Evolutionary conservation across 2,888 invertebrate species (phyloP), one percentile per base, ranked within the genome.

Genomic region (Pardosa pseudoannulata): DNA sequence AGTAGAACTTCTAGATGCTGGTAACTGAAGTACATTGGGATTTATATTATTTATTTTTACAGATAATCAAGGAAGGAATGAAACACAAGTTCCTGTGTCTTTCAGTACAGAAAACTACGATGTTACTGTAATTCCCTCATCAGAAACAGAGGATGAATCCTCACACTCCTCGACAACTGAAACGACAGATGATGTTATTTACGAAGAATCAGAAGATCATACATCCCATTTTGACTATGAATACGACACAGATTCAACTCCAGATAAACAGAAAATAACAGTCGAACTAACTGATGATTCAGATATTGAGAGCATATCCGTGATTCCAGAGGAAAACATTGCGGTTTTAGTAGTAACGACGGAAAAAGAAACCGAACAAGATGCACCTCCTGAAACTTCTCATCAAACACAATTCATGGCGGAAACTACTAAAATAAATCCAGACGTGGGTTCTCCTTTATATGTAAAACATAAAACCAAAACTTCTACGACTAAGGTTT

Each of bases 41-140:
- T n/a, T n/a, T n/a, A n/a, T n/a, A n/a, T n/a, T n/a, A n/a, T n/a
- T n/a, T n/a, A n/a, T n/a, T n/a, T n/a, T n/a, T n/a, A n/a, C n/a
- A 83, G 83, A 83, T 36, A 72, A 78, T 23, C 72, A 50, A 39
- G 29, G n/a, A 19, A 2, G n/a, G 0, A 83, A 86, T 31, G 68
- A 36, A n/a, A 74, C 79, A 1, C 62, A 74, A 28, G 56, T 79
- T 31, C 86, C 86, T 19, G 65, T 80, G 2, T 75, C 86, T 7
- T 80, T 80, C 29, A 87, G 86, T 19, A 87, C 86, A 9, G 86
- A 87, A 32, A 76, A 87, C 19, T 87, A 80, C 50, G 86, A 87
- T 32, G 86, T 87, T 3, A 87, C 80, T 7, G 80, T 87, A 5
- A 62, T 80, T 13, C 70, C 86, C 0, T 31, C 79, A 41, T 32